Base-by-base conservation (phyloP, 1,140 invertebrate genomes). In the Drosophila bipectinata region DNA sequence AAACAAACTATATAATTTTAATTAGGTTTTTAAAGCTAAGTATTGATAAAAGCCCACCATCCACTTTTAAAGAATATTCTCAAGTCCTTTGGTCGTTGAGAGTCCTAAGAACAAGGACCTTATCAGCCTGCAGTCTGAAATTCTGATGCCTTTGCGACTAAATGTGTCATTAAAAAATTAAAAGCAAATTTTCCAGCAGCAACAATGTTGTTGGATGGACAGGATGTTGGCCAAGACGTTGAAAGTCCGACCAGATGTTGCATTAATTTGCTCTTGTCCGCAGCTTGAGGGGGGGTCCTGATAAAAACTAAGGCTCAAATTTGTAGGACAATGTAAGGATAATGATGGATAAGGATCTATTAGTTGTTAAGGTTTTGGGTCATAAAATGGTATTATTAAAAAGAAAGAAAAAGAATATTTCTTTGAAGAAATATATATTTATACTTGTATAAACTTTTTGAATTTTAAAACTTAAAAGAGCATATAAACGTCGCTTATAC, bases 91-190 rank as follows among this genome's bases (percentile, higher is more conserved):
- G 28, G 74, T 78, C 79, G 74, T 75, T 64, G 32, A 75, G 56
- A 83, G 78, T 82, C 74, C 34, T 3, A n/a, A n/a, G 34, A n/a
- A 37, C 12, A 37, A 37, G 34, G 34, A 37, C 34, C 10, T 37
- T 60, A 59, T 15, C 15, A 28, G 52, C 14, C 39, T n/a, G n/a
- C n/a, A 41, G 14, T n/a, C 10, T 37, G 34, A n/a, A 52, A n/a
- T 14, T 10, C 15, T 24, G 39, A 21, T 52, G 37, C 21, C 21
- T 53, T 6, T 8, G 34, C 34, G 62, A 69, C 74, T 73, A 72
- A 84, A 75, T 76, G 77, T 68, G 80, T 79, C 81, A 84, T 84
- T 84, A 84, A 85, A 84, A 80, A 85, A 84, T 85, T 84, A 84
- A 79, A 85, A 77, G 80, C 66, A 63, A 83, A 79, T 79, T 72